Conservation (phyloP, 1,140 invertebrate genomes). For the Drosophila quadrilineata region DNA sequence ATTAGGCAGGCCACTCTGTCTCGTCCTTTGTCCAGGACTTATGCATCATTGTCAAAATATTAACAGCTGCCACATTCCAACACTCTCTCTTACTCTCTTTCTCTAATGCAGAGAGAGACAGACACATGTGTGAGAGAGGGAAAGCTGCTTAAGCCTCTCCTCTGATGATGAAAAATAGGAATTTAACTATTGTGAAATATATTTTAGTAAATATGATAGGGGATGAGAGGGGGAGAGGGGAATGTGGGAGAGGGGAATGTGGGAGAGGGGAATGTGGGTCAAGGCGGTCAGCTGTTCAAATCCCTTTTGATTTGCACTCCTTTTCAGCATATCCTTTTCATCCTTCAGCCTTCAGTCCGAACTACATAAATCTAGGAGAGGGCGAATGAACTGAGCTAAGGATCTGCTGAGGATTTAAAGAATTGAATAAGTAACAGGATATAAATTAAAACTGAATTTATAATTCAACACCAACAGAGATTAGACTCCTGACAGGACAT, state of each 20-base stretch:
- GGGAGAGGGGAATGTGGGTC: slow-evolving; percentile 48
- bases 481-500: not conserved
- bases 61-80: slow-evolving; percentile 72
- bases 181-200: slow-evolving; percentile 67
- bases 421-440: slow-evolving; percentile 3
- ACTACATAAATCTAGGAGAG: slow-evolving; percentile 37
- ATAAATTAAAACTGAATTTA: slow-evolving; percentile 44
- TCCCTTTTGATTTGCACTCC: slow-evolving; percentile 45
- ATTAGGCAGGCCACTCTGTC: slow-evolving; percentile 53
- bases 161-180: slow-evolving; percentile 67
- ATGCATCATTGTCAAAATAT: slow-evolving; percentile 78
- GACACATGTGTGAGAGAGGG: not conserved
- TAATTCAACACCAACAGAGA: slow-evolving; percentile 12
- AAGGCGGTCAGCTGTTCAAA: slow-evolving; percentile 42
- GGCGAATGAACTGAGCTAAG: not conserved
- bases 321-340: slow-evolving; percentile 9
- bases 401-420: slow-evolving; percentile 1
- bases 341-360: slow-evolving; percentile 7
- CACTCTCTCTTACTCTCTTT: no score
- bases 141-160: slow-evolving; percentile 41
- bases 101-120: not conserved
- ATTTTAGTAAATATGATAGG: slow-evolving; percentile 49
- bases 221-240: slow-evolving; percentile 5
- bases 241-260: slow-evolving; percentile 31
- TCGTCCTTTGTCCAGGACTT: slow-evolving; percentile 53